phyloP scores from a whole-genome alignment of 2,113 vertebrate genomes.

The Phoxinus phoxinus region DNA sequence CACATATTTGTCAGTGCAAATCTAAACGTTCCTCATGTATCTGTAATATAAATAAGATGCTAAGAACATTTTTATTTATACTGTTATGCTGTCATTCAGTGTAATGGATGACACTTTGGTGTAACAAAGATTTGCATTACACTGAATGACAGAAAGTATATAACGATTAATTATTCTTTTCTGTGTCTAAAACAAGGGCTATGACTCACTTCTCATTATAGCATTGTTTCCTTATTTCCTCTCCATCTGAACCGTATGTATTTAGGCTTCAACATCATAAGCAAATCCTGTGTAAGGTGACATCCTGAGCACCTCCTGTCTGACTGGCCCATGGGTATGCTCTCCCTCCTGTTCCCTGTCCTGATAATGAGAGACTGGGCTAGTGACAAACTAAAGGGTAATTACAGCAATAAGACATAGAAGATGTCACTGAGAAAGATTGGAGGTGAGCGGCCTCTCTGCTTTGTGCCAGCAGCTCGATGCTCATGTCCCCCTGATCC shows the following conservation, averaged over 20 bases:
- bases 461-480: slow-evolving; percentile 76
- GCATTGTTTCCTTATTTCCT: neutral
- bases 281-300: slow-evolving; percentile 26
- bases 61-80: too few relatives aligned
- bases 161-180: neutral
- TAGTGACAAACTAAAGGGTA: slow-evolving; percentile 72
- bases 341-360: slow-evolving; percentile 55
- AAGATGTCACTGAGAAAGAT: slow-evolving; percentile 77
- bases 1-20: too few relatives aligned
- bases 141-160: neutral
- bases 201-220: neutral
- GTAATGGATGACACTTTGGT: too few relatives aligned
- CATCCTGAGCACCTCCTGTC: slow-evolving; percentile 41
- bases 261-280: slow-evolving; percentile 2
- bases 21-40: too few relatives aligned
- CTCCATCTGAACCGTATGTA: neutral
- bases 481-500: slow-evolving; percentile 75
- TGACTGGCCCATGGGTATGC: slow-evolving; percentile 49
- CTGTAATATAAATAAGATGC: too few relatives aligned
- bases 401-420: slow-evolving; percentile 75
- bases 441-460: slow-evolving; percentile 77
- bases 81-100: too few relatives aligned
- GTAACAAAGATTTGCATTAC: too few relatives aligned
- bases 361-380: slow-evolving; percentile 54
- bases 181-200: neutral